Base-by-base conservation (phyloP, 2,888 invertebrate genomes). In the Entomobrya multifasciata region DNA sequence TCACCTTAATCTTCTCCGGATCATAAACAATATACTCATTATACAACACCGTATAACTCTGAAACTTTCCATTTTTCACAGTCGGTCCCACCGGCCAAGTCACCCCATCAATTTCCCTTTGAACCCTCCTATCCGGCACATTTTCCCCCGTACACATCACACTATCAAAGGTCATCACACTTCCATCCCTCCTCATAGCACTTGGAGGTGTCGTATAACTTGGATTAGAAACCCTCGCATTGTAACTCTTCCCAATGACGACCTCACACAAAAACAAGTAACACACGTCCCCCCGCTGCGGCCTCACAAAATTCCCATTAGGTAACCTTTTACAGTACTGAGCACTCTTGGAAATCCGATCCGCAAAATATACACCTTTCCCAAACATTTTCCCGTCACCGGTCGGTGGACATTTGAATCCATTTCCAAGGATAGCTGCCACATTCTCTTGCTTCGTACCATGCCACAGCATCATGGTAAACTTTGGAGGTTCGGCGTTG, bases 251-350 rank as follows among this genome's bases (percentile, higher is more conserved):
- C 1, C 88, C 88, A 13, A 88, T 8, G 10, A 55, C 30, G 6
- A 88, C 88, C 13, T 88, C 88, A 22, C 88, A 86, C 0, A 86
- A 20, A 22, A 88, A 79, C n/a, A 88, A 10, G 60, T 74, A 76
- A 0, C 74, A 79, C 0, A 6, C 13, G 0, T n/a, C 1, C 0
- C 72, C 62, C 15, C n/a, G 20, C 0, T 1, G 27, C 0, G 62
- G 49, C 1, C 3, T 47, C 0, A 1, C 41, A n/a, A n/a, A n/a
- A n/a, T n/a, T n/a, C n/a, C n/a, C n/a, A n/a, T n/a, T n/a, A n/a
- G n/a, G n/a, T n/a, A n/a, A n/a, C 1, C 22, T 30, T 2, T 1
- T 1, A 5, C 62, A 20, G 27, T 84, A 77, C 0, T 62, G 15
- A 3, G 55, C 67, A 17, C 30, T 49, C 30, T 79, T 79, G 0